A percentile compares a stretch with the other conserved stretches of the same genome.
phyloP scores from a whole-genome alignment of 37 sponge, comb jelly and placozoan species.

The Tethya wilhelma region DNA sequence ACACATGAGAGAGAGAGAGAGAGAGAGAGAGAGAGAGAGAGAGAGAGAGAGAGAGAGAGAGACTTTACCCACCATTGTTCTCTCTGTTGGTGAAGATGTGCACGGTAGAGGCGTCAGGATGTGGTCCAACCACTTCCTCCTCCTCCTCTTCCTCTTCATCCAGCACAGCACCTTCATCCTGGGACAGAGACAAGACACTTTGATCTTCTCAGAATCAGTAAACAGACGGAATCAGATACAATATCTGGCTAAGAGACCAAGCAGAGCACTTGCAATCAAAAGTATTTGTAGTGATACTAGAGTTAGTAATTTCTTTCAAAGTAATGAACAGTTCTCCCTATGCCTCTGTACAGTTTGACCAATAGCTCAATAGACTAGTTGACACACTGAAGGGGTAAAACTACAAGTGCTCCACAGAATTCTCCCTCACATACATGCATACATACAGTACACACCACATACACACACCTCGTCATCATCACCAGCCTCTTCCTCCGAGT shows the following conservation, averaged over 20 bases:
- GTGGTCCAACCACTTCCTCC: slow-evolving; percentile 78
- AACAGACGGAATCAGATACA: background rate
- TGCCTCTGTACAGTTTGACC: too few relatives aligned
- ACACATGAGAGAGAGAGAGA: too few relatives aligned
- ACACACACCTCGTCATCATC: too few relatives aligned
- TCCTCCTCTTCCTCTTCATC: slow-evolving; percentile 68
- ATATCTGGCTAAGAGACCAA: too few relatives aligned
- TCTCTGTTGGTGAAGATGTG: slow-evolving; percentile 70
- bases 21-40: background rate
- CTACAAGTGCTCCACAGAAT: background rate
- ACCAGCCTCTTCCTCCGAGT: background rate
- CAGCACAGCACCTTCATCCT: slow-evolving; percentile 25
- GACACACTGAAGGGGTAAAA: background rate
- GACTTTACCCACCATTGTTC: slow-evolving; percentile 21
- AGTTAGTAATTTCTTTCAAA: background rate
- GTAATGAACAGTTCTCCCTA: too few relatives aligned
- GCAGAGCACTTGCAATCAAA: too few relatives aligned
- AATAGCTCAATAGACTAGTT: too few relatives aligned
- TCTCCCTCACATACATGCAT: too few relatives aligned
- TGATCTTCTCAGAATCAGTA: background rate
- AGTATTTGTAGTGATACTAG: background rate
- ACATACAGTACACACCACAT: too few relatives aligned
- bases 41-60: slow-evolving; percentile 8
- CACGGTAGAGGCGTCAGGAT: slow-evolving; percentile 70
- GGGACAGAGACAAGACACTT: background rate